Conservation (phyloP, 2,888 invertebrate species). For the Drosophila demipolita region DNA sequence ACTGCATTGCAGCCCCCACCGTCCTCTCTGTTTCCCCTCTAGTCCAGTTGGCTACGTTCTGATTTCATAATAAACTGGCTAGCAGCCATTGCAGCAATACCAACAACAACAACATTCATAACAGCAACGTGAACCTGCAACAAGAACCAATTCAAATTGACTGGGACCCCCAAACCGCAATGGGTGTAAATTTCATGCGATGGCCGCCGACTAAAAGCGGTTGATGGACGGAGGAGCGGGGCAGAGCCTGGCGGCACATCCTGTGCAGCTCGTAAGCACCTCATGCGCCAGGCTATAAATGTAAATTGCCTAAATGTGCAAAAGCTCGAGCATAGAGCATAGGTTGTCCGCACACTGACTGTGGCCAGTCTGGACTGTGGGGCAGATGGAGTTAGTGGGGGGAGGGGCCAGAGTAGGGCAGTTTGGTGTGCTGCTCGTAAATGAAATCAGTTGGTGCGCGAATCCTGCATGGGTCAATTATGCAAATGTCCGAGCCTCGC, state of each 20-base stretch:
- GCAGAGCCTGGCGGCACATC: slow-evolving; percentile 73
- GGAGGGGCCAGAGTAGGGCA: neutral
- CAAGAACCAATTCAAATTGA: slow-evolving; percentile 64
- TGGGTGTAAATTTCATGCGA: slow-evolving; percentile 76
- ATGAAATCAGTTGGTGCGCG: slow-evolving; percentile 82
- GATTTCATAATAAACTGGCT: slow-evolving; percentile 81
- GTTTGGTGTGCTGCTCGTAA: slow-evolving; percentile 59
- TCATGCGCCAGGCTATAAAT: slow-evolving; percentile 82
- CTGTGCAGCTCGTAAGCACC: slow-evolving; percentile 81
- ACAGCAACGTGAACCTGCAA: slow-evolving; percentile 44
- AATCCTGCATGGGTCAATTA: slow-evolving; percentile 84
- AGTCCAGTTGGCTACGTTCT: slow-evolving; percentile 65
- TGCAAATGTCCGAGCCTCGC: slow-evolving; percentile 77
- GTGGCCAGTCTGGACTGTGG: neutral
- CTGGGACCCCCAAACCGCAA: slow-evolving; percentile 69
- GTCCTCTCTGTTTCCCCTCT: neutral
- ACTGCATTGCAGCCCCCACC: slow-evolving; percentile 65
- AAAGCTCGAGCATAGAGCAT: slow-evolving; percentile 80
- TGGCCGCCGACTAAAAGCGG: slow-evolving; percentile 25
- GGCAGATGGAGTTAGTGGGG: too few species aligned
- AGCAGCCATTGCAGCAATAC: slow-evolving; percentile 54
- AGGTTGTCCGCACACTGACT: slow-evolving; percentile 70
- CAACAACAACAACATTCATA: slow-evolving; percentile 24
- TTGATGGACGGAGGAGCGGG: neutral
- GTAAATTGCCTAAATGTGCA: slow-evolving; percentile 81